Base-by-base conservation (phyloP, 2,113 vertebrate genomes). In the Colius striatus region DNA sequence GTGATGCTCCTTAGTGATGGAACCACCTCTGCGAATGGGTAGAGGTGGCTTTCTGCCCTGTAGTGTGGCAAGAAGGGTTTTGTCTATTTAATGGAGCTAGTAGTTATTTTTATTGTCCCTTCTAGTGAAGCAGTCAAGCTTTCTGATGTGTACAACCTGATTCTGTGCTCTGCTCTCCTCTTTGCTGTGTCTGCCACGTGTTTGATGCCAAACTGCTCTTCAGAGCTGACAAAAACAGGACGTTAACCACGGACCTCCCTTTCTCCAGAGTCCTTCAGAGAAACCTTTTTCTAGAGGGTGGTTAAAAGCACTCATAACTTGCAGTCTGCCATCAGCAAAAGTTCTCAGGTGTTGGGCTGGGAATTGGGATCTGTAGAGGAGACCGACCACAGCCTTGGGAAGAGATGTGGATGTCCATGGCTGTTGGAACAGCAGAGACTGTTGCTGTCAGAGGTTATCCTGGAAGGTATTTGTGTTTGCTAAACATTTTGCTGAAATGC, bases 151-250 rank as follows among this genome's bases (percentile, higher is more conserved):
- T 70, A 38, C 63, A 38, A 43, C 34, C 5, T 0, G 0, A 17
- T 32, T 65, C 66, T 0, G 0, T 0, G 0, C 50, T 72, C 34
- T 32, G 73, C 60, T 43, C 76, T 85, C 23, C 57, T 65, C 47
- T 36, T 29, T 13, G 3, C 68, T 47, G 10, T 26, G 10, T 8
- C 5, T 0, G 0, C 13, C 0, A 0, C 55, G 34, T n/a, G 22
- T 36, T 41, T 26, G 32, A 41, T 75, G 54, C 17, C 8, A 2
- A 10, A 34, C 34, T 62, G 65, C 58, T 55, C 26, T 50, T 45
- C 4, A 4, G 38, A 78, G 53, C 57, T 62, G 50, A 32, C 30
- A 83, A 77, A 87, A 85, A 20, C 0, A 0, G 16, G 22, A 11
- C 3, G 0, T 79, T 67, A 63, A 5, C 63, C 5, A 0, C 2